Percentiles rank a stretch among this genome's conserved stretches.
Evolutionary conservation across 1,140 invertebrate species (phyloP).

Genomic region (Pseudomyrmex flavicornis): DNA sequence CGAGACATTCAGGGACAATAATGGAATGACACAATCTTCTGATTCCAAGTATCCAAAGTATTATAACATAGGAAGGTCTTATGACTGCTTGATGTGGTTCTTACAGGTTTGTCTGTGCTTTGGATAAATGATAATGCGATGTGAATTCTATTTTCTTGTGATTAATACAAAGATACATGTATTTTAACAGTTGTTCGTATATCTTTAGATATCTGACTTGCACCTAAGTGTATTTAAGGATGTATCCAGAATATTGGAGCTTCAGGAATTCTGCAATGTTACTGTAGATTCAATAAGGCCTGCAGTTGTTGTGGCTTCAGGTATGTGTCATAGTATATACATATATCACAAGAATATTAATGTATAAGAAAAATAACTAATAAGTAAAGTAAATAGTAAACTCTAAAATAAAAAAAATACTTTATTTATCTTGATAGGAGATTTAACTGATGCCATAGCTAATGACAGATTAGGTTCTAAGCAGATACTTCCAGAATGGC

Average conservation of each 20-base stretch:
- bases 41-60: slow-evolving; percentile 72
- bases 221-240: slow-evolving; percentile 96
- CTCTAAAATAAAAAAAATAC: slow-evolving; percentile 19
- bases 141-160: too few species aligned
- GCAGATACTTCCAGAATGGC: slow-evolving; percentile 95
- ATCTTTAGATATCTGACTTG: slow-evolving; percentile 92
- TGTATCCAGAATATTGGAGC: slow-evolving; percentile 89
- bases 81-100: slow-evolving; percentile 90
- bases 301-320: slow-evolving; percentile 92
- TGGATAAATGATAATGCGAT: not conserved
- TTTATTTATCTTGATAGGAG: slow-evolving; percentile 86
- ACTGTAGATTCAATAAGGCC: slow-evolving; percentile 92
- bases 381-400: too few species aligned
- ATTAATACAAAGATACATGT: not conserved
- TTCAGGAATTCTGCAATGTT: slow-evolving; percentile 92
- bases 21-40: slow-evolving; percentile 57
- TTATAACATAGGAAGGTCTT: slow-evolving; percentile 86
- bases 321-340: slow-evolving; percentile 75
- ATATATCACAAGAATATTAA: not conserved
- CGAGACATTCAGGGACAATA: slow-evolving; percentile 48
- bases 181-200: slow-evolving; percentile 46
- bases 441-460: slow-evolving; percentile 95
- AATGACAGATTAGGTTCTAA: slow-evolving; percentile 92
- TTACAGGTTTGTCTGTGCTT: slow-evolving; percentile 87
- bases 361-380: too few species aligned